These are phyloP conservation scores for Aleadryas rufinucha DNA, from an alignment of 2,113 vertebrate genomes.

Conservation along the genomic window DNA sequence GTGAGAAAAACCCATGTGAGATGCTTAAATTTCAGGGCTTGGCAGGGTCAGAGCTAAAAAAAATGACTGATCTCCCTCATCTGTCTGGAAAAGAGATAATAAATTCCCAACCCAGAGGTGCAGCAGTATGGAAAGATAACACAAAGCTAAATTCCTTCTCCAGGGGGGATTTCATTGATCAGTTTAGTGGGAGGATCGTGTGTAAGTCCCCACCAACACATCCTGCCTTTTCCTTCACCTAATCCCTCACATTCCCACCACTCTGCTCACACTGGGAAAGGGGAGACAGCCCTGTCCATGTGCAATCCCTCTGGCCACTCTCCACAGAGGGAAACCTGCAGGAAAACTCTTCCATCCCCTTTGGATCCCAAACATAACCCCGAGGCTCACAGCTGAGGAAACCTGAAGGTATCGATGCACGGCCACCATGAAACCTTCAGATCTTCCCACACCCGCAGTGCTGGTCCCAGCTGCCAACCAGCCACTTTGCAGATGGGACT, in stretches of 20 bases:
- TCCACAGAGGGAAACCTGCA: neutral
- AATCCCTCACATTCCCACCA: neutral
- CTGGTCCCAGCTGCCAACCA: neutral
- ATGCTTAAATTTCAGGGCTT: neutral
- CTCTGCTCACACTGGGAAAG: accelerated
- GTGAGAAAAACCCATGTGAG: neutral
- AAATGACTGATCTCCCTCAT: neutral
- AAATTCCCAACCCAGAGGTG: neutral
- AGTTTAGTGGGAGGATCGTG: neutral
- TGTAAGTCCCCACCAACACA: neutral
- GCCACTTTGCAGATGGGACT: accelerated
- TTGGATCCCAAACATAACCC: neutral
- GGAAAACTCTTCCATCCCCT: neutral
- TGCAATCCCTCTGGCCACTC: too few species aligned
- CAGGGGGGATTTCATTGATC: neutral
- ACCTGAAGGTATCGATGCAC: accelerated
- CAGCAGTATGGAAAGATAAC: neutral
- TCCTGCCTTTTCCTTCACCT: neutral
- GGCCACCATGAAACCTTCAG: neutral
- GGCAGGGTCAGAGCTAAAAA: neutral
- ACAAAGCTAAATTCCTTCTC: neutral
- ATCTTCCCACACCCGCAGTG: too few species aligned
- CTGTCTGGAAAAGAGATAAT: neutral
- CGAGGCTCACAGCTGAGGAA: neutral
- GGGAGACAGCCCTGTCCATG: neutral